A percentile compares a stretch with the other conserved stretches of the same genome.
These are phyloP conservation scores for Acheta domesticus DNA, from an alignment of 2,888 invertebrate genomes.

Conservation along the genomic window DNA sequence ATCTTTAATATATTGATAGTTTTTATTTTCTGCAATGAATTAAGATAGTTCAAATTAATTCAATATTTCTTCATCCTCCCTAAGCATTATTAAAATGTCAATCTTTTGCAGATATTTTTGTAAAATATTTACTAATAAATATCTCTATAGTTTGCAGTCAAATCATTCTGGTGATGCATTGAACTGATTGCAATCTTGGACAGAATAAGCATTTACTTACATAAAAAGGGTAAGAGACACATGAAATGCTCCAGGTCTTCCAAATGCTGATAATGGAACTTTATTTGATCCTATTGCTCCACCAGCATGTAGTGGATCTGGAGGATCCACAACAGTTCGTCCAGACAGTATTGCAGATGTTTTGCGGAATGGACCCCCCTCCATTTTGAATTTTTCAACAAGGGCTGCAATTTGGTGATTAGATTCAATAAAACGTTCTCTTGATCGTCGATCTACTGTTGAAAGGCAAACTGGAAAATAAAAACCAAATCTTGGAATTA, in stretches of 20 bases:
- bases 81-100: too few relatives aligned
- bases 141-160: too few relatives aligned
- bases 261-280: conserved; percentile 69
- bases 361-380: conserved; percentile 64
- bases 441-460: conserved; percentile 73
- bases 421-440: conserved; percentile 89
- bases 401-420: conserved; percentile 88
- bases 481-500: conserved; percentile 7
- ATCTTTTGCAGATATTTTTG: too few relatives aligned
- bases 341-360: conserved; percentile 23
- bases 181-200: too few relatives aligned
- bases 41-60: too few relatives aligned
- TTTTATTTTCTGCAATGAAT: too few relatives aligned
- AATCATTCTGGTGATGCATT: too few relatives aligned
- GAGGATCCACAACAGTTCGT: conserved; percentile 42
- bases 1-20: too few relatives aligned
- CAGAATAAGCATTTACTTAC: conserved; percentile 49
- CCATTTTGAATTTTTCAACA: conserved; percentile 86
- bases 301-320: conserved; percentile 41
- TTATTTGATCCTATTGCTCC: conserved; percentile 50
- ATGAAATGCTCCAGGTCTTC: conserved; percentile 65
- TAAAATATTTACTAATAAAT: too few relatives aligned
- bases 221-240: conserved; percentile 66
- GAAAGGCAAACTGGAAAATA: conserved; percentile 63
- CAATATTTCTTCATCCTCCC: too few relatives aligned